Evolutionary conservation across 2,888 invertebrate species (phyloP).

Genomic region (Asteroscopus sphinx): DNA sequence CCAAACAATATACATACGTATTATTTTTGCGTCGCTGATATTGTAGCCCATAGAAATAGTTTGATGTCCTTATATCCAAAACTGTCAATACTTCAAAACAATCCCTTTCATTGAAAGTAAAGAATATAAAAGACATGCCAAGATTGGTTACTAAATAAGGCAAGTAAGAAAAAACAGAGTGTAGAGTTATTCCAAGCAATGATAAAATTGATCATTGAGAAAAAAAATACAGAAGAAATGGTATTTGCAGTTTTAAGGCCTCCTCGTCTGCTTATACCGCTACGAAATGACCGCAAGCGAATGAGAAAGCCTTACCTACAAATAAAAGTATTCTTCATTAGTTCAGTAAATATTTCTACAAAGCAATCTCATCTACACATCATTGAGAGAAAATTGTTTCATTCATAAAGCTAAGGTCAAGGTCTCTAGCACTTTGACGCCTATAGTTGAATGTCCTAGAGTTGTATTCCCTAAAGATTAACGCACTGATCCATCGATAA

Average conservation of each 20-base stretch:
- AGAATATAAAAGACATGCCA: no score
- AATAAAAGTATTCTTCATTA: no score
- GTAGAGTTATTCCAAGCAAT: no score
- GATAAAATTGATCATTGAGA: not conserved
- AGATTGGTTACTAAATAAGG: no score
- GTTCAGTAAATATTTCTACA: not conserved
- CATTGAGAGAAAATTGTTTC: not conserved
- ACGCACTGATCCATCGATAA: constrained; percentile 13
- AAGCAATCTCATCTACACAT: not conserved
- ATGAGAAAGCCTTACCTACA: not conserved
- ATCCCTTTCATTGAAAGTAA: no score
- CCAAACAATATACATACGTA: not conserved
- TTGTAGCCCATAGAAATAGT: no score
- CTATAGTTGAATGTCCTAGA: constrained; percentile 21
- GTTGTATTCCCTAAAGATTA: constrained; percentile 22
- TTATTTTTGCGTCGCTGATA: no score
- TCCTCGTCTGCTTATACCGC: not conserved
- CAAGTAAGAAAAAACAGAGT: no score
- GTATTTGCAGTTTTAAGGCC: not conserved
- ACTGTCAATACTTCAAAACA: no score
- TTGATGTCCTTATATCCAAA: no score
- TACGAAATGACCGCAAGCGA: not conserved
- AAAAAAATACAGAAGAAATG: not conserved
- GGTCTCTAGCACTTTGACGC: constrained; percentile 5
- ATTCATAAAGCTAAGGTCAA: constrained; percentile 15